Conservation (phyloP, 2,888 invertebrate species). For the Caenorhabditis auriculariae region DNA sequence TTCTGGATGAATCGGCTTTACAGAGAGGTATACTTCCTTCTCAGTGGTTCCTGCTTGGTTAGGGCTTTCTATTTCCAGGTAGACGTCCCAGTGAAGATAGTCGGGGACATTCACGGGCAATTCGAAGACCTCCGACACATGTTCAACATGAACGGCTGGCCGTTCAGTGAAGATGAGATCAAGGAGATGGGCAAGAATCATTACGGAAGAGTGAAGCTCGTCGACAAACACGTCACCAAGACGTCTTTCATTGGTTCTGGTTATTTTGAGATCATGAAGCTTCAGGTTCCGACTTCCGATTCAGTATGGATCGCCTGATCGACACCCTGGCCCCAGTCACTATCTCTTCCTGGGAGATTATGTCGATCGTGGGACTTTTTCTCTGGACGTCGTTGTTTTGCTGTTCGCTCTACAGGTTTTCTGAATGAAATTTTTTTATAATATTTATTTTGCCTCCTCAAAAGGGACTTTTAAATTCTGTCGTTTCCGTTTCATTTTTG, state of each 20-base stretch:
- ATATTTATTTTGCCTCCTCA: too few relatives aligned
- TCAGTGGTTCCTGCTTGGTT: neutral
- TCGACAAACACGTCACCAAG: too few relatives aligned
- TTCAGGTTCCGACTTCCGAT: neutral
- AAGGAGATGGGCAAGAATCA: slow-evolving; percentile 24
- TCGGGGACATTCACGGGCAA: slow-evolving; percentile 99
- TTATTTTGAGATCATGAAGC: neutral
- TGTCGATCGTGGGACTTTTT: slow-evolving; percentile 92
- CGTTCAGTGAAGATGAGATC: slow-evolving; percentile 24
- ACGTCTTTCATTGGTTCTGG: too few relatives aligned
- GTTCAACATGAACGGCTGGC: slow-evolving; percentile 50
- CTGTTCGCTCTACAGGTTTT: slow-evolving; percentile 77
- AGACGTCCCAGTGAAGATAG: slow-evolving; percentile 93
- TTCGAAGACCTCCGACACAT: slow-evolving; percentile 68
- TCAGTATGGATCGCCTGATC: slow-evolving; percentile 8
- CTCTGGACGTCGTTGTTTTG: slow-evolving; percentile 70
- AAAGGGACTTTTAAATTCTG: too few relatives aligned
- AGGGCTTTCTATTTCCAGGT: slow-evolving; percentile 67
- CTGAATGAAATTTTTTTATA: neutral
- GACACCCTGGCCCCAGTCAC: slow-evolving; percentile 57
- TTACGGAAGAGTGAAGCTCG: too few relatives aligned
- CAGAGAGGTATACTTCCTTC: slow-evolving; percentile 5
- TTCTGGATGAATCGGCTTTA: slow-evolving; percentile 44
- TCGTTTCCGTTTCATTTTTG: too few relatives aligned
- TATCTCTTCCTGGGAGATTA: slow-evolving; percentile 75